Percentiles rank a stretch among this genome's conserved stretches.
Conservation (phyloP, 2,797 vertebrate species). For the Psittacula echo region DNA sequence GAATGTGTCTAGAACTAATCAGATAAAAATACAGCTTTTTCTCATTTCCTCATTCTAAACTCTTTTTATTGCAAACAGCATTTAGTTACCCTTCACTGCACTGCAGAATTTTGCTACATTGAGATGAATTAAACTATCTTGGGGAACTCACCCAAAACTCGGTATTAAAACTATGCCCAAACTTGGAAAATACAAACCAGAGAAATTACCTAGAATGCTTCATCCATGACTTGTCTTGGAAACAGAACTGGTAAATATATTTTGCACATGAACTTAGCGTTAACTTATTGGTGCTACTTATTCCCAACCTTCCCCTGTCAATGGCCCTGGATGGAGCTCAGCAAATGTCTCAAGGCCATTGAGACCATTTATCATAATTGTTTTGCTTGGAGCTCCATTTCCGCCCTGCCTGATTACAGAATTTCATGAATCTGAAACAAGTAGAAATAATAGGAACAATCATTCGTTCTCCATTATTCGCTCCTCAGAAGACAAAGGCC, state of each 20-base stretch:
- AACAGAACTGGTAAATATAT: not conserved
- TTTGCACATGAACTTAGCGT: not conserved
- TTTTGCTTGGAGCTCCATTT: conserved; percentile 20
- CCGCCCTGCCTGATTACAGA: not conserved
- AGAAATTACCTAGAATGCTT: not conserved
- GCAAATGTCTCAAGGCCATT: not conserved
- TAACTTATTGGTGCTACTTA: not conserved
- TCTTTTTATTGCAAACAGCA: not conserved
- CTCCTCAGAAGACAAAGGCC: not conserved
- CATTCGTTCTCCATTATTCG: not conserved
- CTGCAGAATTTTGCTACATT: not conserved
- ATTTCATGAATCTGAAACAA: not conserved
- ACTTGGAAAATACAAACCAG: not conserved
- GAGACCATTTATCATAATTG: not conserved
- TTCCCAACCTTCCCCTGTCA: not conserved
- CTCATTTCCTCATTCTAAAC: not conserved
- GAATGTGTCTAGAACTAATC: not conserved
- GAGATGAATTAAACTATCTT: not conserved
- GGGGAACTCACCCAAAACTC: not conserved
- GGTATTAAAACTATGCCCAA: not conserved
- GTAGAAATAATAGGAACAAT: not conserved
- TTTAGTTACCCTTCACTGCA: not conserved
- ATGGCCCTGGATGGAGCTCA: not conserved
- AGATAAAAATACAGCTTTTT: not conserved
- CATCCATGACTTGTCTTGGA: not conserved